A percentile compares a stretch with the other conserved stretches of the same genome.
These are phyloP conservation scores for Aspidiotus rigidus DNA, from an alignment of 2,888 invertebrate genomes.

Conservation along the genomic window DNA sequence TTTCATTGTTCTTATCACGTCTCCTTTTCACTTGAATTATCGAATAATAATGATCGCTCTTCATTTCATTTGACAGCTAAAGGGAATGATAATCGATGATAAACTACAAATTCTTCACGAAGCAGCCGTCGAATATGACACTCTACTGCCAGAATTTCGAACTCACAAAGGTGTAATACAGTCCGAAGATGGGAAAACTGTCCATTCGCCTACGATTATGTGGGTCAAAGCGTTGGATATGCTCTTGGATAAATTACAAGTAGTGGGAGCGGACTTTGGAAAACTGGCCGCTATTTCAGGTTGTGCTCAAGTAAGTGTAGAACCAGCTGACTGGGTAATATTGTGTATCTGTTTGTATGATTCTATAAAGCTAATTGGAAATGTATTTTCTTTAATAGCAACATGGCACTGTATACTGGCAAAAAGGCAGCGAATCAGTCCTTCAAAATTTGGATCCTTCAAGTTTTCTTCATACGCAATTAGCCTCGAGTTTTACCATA, in stretches of 20 bases:
- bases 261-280: conserved; percentile 72
- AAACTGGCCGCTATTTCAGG: conserved; percentile 79
- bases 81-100: conserved; percentile 73
- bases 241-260: conserved; percentile 71
- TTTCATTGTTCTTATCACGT: no score
- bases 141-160: conserved; percentile 79
- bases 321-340: neutral
- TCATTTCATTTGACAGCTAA: conserved; percentile 58
- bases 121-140: conserved; percentile 79
- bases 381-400: conserved; percentile 53
- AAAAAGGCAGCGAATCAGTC: conserved; percentile 57
- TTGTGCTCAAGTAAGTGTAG: conserved; percentile 66
- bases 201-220: conserved; percentile 77
- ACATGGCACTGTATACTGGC: conserved; percentile 97
- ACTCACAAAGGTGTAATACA: conserved; percentile 55
- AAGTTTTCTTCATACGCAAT: conserved; percentile 72
- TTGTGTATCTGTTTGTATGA: neutral
- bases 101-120: conserved; percentile 63
- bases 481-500: conserved; percentile 68
- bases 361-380: neutral
- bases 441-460: conserved; percentile 59
- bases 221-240: conserved; percentile 94
- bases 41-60: neutral
- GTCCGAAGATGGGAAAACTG: conserved; percentile 48
- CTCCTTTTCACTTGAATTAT: neutral